phyloP scores from a whole-genome alignment of 30 jellyfish, hydroid and myxozoan genomes.

The Pelagia noctiluca region DNA sequence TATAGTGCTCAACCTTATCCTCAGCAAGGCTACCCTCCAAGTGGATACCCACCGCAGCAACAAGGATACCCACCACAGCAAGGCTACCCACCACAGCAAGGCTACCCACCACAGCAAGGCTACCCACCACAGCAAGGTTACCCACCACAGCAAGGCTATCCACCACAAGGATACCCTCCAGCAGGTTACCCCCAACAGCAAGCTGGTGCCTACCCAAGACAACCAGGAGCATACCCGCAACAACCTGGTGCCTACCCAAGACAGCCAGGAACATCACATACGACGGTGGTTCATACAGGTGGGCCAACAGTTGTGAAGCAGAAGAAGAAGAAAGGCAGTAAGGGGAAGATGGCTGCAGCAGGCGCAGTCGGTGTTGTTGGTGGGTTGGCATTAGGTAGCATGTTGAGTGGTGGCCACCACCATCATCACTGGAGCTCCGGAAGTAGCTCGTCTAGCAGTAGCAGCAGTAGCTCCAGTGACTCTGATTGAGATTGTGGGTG shows the following conservation, averaged over 20 bases:
- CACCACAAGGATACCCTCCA: slow-evolving; percentile 63
- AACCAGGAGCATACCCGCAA: slow-evolving; percentile 67
- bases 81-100: slow-evolving; percentile 51
- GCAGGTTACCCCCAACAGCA: slow-evolving; percentile 54
- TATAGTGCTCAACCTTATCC: slow-evolving; percentile 40
- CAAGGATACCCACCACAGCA: slow-evolving; percentile 42
- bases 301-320: slow-evolving; percentile 44
- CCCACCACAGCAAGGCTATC: slow-evolving; percentile 53
- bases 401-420: slow-evolving; percentile 70
- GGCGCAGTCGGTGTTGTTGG: slow-evolving; percentile 82
- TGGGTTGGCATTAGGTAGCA: slow-evolving; percentile 71
- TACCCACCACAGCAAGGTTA: slow-evolving; percentile 43
- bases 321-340: slow-evolving; percentile 56
- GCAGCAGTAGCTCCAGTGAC: slow-evolving; percentile 70
- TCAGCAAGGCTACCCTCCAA: slow-evolving; percentile 57
- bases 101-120: slow-evolving; percentile 56
- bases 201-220: slow-evolving; percentile 23
- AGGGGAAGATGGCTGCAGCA: slow-evolving; percentile 74
- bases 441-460: slow-evolving; percentile 57
- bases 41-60: slow-evolving; percentile 56
- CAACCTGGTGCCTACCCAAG: slow-evolving; percentile 64
- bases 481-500: slow-evolving; percentile 21
- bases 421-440: slow-evolving; percentile 18
- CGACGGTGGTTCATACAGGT: slow-evolving; percentile 64
- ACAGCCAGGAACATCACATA: slow-evolving; percentile 70